Percentiles rank a stretch among this genome's conserved stretches.
phyloP scores from a whole-genome alignment of 92 coral and sea anemone genomes.

The Heliopora coerulea region DNA sequence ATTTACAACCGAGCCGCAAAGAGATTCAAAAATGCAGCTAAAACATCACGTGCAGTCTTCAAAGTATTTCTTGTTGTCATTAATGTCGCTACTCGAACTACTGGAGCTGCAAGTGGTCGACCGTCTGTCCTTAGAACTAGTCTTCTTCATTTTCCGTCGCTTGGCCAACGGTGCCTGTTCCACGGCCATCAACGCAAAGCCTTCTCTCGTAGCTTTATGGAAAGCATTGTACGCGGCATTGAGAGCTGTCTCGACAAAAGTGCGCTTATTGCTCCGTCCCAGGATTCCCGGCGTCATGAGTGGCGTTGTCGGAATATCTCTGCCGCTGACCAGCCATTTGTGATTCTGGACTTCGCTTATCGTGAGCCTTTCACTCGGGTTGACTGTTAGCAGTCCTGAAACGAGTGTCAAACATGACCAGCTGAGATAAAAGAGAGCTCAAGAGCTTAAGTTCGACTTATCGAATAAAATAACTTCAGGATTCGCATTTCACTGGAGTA shows the following conservation, averaged over 20 bases:
- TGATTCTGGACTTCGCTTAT: slow-evolving; percentile 78
- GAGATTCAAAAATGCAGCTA: slow-evolving; percentile 18
- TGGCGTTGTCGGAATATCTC: slow-evolving; percentile 87
- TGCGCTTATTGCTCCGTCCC: slow-evolving; percentile 86
- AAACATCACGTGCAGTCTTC: not conserved
- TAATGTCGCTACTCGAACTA: slow-evolving; percentile 31
- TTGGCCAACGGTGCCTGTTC: slow-evolving; percentile 97
- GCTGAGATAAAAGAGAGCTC: not conserved
- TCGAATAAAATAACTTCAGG: too few relatives aligned
- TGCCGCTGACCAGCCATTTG: slow-evolving; percentile 82
- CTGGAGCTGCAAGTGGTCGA: slow-evolving; percentile 65
- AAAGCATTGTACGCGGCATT: slow-evolving; percentile 93
- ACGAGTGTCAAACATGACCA: not conserved
- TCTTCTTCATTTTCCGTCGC: slow-evolving; percentile 93
- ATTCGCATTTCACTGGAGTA: too few relatives aligned
- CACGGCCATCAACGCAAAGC: slow-evolving; percentile 91
- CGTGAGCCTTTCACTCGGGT: slow-evolving; percentile 87
- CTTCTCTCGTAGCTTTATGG: slow-evolving; percentile 84
- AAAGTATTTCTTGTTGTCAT: slow-evolving; percentile 20
- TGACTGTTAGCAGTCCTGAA: slow-evolving; percentile 88
- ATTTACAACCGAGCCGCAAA: not conserved
- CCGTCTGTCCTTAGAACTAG: slow-evolving; percentile 80
- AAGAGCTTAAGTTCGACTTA: not conserved
- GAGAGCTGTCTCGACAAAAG: slow-evolving; percentile 95
- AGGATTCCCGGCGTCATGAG: slow-evolving; percentile 97